Evolutionary conservation across 2,888 invertebrate genomes (phyloP).

Genomic region (Pogonocherus hispidulus): DNA sequence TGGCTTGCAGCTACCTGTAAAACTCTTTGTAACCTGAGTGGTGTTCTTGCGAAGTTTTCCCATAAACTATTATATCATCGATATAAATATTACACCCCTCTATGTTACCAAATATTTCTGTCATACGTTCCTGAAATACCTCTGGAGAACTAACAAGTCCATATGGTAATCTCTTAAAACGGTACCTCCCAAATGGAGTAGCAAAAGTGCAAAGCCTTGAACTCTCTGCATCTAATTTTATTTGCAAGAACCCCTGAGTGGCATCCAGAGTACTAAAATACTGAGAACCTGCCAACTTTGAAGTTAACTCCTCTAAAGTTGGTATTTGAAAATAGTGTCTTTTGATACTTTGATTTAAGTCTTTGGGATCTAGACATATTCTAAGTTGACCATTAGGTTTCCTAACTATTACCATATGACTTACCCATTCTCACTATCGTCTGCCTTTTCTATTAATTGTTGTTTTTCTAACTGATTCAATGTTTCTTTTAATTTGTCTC

Average conservation of each 20-base stretch:
- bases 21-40: not conserved
- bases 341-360: conserved; percentile 37
- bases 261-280: conserved; percentile 29
- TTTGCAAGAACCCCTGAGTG: conserved; percentile 37
- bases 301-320: not conserved
- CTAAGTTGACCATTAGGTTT: conserved; percentile 32
- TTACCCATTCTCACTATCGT: conserved; percentile 32
- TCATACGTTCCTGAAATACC: not conserved
- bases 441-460: conserved; percentile 32
- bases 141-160: not conserved
- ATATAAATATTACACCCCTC: not conserved
- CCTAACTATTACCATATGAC: conserved; percentile 38
- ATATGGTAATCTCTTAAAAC: conserved; percentile 1
- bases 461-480: conserved; percentile 47
- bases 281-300: not conserved
- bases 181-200: not conserved
- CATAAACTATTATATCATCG: not conserved
- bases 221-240: conserved; percentile 36
- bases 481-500: conserved; percentile 48
- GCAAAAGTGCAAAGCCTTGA: conserved; percentile 36
- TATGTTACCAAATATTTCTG: not conserved
- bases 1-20: not conserved
- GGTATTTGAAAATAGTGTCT: not conserved
- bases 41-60: not conserved
- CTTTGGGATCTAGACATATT: conserved; percentile 42